Percentiles rank a stretch among this genome's conserved stretches.
Conservation (phyloP, 2,888 invertebrate species). For the Lamellibrachia columna region DNA sequence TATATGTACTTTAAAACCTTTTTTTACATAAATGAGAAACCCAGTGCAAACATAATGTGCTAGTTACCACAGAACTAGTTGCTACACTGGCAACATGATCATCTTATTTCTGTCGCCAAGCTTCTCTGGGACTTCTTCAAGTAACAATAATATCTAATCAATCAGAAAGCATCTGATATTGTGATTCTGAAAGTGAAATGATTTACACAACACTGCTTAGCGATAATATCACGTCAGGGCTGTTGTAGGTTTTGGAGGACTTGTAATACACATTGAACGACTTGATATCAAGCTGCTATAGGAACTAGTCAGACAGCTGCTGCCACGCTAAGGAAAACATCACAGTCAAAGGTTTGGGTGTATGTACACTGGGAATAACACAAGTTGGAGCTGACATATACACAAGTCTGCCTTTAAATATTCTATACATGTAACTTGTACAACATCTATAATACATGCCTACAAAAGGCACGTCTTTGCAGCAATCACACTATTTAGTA, state of each 20-base stretch:
- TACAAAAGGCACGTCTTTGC: neutral
- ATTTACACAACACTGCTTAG: neutral
- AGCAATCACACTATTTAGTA: neutral
- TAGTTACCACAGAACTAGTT: neutral
- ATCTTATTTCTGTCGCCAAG: neutral
- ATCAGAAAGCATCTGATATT: neutral
- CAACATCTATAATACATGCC: neutral
- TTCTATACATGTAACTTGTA: neutral
- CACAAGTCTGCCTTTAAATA: conserved; percentile 9
- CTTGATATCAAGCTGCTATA: neutral
- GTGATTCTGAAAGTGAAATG: neutral
- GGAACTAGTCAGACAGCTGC: neutral
- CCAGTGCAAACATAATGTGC: neutral
- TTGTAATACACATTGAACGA: neutral
- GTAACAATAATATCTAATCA: neutral
- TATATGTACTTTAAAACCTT: no score
- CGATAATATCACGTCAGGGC: neutral
- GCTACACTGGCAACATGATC: neutral
- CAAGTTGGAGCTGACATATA: neutral
- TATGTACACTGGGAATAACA: neutral
- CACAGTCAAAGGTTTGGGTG: neutral
- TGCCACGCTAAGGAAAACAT: neutral
- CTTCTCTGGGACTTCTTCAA: neutral
- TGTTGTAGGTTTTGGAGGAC: no score
- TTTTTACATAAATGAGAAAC: no score